Conservation (phyloP, 2,888 invertebrate species). For the Baccha elongata region DNA sequence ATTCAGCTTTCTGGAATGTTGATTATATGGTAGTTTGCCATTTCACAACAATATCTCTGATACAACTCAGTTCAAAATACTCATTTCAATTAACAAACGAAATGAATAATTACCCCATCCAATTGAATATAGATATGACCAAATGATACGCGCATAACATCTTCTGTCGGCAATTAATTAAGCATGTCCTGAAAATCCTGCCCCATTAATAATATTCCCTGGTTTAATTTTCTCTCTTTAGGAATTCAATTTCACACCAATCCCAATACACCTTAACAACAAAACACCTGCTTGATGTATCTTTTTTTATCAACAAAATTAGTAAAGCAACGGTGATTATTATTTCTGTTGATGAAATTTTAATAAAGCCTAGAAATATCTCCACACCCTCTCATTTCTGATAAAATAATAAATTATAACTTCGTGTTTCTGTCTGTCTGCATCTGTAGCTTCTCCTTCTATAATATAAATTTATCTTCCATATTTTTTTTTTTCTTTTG, state of each 20-base stretch:
- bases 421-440: constrained; percentile 11
- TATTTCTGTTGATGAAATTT: constrained; percentile 37
- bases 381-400: neutral
- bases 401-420: constrained; percentile 36
- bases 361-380: constrained; percentile 36
- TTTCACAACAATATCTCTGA: neutral
- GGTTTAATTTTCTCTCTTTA: neutral
- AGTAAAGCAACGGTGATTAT: constrained; percentile 22
- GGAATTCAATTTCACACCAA: constrained; percentile 12
- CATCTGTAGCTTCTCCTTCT: neutral
- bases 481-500: too few species aligned
- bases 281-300: neutral
- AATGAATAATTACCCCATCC: constrained; percentile 21
- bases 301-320: neutral
- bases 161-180: constrained; percentile 48
- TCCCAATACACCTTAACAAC: neutral
- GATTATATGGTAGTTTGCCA: too few species aligned
- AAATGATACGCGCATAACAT: constrained; percentile 26
- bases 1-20: too few species aligned
- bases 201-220: constrained; percentile 30
- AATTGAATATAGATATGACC: constrained; percentile 2
- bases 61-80: constrained; percentile 15
- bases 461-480: constrained; percentile 19
- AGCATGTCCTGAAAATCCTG: constrained; percentile 39
- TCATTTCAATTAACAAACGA: constrained; percentile 29